These are phyloP conservation scores for Origma solitaria DNA, from an alignment of 2,113 vertebrate genomes.

Conservation along the genomic window DNA sequence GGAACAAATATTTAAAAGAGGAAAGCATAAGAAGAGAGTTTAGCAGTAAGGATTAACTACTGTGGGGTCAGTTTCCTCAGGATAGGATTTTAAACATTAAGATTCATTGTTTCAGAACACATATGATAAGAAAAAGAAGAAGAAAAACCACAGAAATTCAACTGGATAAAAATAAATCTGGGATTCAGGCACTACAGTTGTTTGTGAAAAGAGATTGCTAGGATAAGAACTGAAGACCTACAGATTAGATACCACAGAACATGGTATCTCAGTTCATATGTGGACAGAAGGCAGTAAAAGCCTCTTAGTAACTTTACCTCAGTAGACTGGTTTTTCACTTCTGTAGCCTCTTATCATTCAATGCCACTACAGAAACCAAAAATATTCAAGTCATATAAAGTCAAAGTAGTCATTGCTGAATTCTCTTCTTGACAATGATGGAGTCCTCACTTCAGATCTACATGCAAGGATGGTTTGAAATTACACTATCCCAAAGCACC, in stretches of 20 bases:
- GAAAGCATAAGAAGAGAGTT: not conserved
- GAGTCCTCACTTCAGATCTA: not conserved
- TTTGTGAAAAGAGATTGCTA: not conserved
- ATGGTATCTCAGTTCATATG: not conserved
- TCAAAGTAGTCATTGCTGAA: not conserved
- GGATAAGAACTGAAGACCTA: not conserved
- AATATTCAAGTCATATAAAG: not conserved
- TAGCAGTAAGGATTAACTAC: not conserved
- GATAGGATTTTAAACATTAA: constrained; percentile 30
- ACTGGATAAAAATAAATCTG: not conserved
- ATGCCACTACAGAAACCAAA: not conserved
- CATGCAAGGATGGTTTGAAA: not conserved
- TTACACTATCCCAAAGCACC: not conserved
- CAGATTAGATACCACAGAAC: not conserved
- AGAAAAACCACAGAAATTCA: not conserved
- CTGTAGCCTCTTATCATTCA: not conserved
- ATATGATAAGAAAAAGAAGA: not conserved
- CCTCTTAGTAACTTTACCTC: not conserved
- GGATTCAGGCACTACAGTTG: not conserved
- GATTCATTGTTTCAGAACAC: not conserved
- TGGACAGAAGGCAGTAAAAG: not conserved
- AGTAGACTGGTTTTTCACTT: not conserved
- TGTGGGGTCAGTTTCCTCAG: not conserved
- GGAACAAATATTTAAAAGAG: not conserved
- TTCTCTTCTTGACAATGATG: not conserved